Evolutionary conservation across 2,888 invertebrate genomes (phyloP), one percentile per base, ranked within the genome.

Genomic region (Drosophila histrio): DNA sequence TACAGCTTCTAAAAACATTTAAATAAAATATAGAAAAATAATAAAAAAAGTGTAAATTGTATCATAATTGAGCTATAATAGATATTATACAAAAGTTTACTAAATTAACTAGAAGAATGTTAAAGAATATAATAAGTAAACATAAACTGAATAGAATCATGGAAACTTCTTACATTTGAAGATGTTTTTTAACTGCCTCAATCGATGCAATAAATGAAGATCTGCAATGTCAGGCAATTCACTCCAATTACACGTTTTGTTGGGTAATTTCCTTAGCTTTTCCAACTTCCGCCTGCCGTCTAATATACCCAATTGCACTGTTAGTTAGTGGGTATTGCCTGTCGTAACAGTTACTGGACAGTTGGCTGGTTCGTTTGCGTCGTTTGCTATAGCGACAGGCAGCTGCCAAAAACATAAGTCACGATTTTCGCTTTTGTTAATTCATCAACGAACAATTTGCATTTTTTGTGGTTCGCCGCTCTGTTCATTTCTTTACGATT

Each of bases 401-500:
- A 85, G 85, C 82, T 87, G 89, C 86, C 85, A 88, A 88, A 84
- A 87, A 85, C 88, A 89, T 87, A 87, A 87, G 87, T 87, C 87
- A 87, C 87, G 87, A 87, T 87, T 89, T 89, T 87, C 69, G 89
- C 89, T 87, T 87, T 87, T 87, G 89, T 87, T 87, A 87, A 87
- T 87, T 87, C 87, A 87, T 87, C 89, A 87, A 81, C 89, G 88
- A 83, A 88, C 87, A 89, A 87, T 87, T 87, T 87, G 87, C 87
- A 87, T 87, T 86, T 88, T 59, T 59, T 72, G 50, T 64, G 52
- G 39, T 67, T 46, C 30, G 67, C 61, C 53, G 70, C 64, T 68
- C 64, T 68, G 72, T 83, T 77, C 84, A 83, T 87, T 82, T 87
- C 87, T 82, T 82, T 77, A 46, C 76, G 82, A 81, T 82, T 77